Conservation (phyloP, 2,113 vertebrate species). For the Trematocara nigrifrons region DNA sequence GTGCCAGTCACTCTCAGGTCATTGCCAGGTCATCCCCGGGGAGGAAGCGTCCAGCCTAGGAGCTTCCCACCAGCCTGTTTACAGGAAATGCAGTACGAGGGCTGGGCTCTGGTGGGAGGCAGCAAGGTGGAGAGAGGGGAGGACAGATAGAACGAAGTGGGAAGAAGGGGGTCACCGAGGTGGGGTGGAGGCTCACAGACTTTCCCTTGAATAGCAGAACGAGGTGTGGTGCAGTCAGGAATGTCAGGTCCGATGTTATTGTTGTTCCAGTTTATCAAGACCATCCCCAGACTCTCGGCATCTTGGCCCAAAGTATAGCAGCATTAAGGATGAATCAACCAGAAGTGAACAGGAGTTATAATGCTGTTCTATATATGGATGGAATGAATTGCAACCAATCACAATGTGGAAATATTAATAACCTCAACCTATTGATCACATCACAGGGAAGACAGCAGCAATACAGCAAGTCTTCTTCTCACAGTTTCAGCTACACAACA, state of each 20-base stretch:
- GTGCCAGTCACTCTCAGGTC: slow-evolving; percentile 74
- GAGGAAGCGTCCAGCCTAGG: slow-evolving; percentile 79
- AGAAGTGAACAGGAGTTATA: neutral
- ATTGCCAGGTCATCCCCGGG: slow-evolving; percentile 83
- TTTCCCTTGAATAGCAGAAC: slow-evolving; percentile 61
- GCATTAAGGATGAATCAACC: neutral
- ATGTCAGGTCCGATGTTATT: slow-evolving; percentile 57
- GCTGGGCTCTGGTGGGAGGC: slow-evolving; percentile 41
- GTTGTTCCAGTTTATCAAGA: neutral
- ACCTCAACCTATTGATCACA: neutral
- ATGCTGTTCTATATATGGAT: neutral
- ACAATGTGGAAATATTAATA: neutral
- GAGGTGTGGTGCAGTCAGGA: slow-evolving; percentile 64
- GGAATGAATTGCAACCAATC: neutral
- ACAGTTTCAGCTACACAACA: neutral
- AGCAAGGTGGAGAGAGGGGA: slow-evolving; percentile 25
- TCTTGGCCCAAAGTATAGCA: neutral
- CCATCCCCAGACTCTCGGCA: neutral
- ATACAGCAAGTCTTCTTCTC: neutral
- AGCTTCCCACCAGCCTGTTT: slow-evolving; percentile 79
- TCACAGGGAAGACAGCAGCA: neutral
- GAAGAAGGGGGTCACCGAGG: slow-evolving; percentile 39
- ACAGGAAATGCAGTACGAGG: slow-evolving; percentile 90
- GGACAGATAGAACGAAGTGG: slow-evolving; percentile 48
- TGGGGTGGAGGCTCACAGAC: slow-evolving; percentile 53